These are phyloP conservation scores for Catalaphyllia jardinei DNA, from an alignment of 64 coral and sea anemone genomes.

Conservation along the genomic window DNA sequence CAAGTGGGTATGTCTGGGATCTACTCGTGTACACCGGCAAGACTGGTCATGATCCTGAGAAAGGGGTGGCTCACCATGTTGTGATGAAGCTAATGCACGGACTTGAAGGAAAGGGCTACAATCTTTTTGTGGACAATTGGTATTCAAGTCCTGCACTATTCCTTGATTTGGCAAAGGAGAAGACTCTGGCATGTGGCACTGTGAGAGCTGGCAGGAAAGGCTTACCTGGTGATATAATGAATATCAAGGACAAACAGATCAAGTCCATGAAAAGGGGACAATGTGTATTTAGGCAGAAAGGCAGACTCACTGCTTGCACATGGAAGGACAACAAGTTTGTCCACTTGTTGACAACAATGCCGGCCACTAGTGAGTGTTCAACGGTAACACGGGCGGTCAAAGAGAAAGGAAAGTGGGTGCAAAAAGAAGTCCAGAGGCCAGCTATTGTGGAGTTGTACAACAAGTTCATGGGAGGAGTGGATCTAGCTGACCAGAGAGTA, in stretches of 20 bases:
- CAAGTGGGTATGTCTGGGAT: conserved; percentile 46
- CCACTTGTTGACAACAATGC: conserved; percentile 30
- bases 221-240: conserved; percentile 50
- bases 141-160: neutral
- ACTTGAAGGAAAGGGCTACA: conserved; percentile 42
- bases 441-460: conserved; percentile 30
- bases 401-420: conserved; percentile 31
- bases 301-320: conserved; percentile 23
- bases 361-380: neutral
- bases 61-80: conserved; percentile 44
- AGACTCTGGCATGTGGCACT: conserved; percentile 1
- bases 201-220: conserved; percentile 16
- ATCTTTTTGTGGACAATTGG: conserved; percentile 13
- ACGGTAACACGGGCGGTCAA: conserved; percentile 13
- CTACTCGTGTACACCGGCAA: conserved; percentile 50
- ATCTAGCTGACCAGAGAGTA: neutral
- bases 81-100: neutral
- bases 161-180: conserved; percentile 11
- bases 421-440: conserved; percentile 27
- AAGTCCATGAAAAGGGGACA: conserved; percentile 60
- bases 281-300: conserved; percentile 55
- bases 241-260: conserved; percentile 42
- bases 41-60: conserved; percentile 25
- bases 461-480: conserved; percentile 46
- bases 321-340: conserved; percentile 41